Evolutionary conservation across 2,888 invertebrate genomes (phyloP), one percentile per base, ranked within the genome.

Genomic region (Cyclophora albipunctata): DNA sequence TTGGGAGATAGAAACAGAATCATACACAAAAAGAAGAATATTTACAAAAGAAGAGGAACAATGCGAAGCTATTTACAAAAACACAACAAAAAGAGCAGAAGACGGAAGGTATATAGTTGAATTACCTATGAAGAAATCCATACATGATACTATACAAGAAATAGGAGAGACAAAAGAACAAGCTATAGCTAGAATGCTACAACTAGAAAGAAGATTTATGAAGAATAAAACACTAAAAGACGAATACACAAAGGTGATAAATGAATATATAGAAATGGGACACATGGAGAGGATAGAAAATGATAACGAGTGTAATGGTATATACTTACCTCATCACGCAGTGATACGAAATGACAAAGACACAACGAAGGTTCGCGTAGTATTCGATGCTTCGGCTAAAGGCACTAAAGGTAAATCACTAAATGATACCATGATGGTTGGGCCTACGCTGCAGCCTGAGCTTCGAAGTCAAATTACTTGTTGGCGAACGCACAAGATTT

Each of bases 401-500:
- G 42, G 37, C 40, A 7, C 44, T 4, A 48, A 50, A 7, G 34
- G 40, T 7, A 37, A 34, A 3, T 54, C 54, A 2, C 42, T 54
- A 20, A 54, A 54, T 46, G 52, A 54, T 46, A 41, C 43, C 7
- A n/a, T 54, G n/a, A 34, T 49, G 4, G 37, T 50, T 3, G 54
- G 48, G n/a, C 54, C 51, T 5, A 40, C n/a, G 5, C 34, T 51
- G 7, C 54, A 52, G 42, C 34, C 34, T 34, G 46, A 53, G n/a
- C 7, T 51, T 37, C 47, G 53, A 6, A 45, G 46, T 20, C n/a
- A 46, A 4, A 46, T 53, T 7, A 53, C 59, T 7, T 5, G 50
- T 34, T 65, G 63, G 56, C 34, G 63, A 49, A 53, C 20, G 20
- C 56, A 54, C 34, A 96, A 81, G 51, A 96, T 81, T 0, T 96